Evolutionary conservation across 2,797 vertebrate genomes (phyloP).

Genomic region (Glossophaga mutica): DNA sequence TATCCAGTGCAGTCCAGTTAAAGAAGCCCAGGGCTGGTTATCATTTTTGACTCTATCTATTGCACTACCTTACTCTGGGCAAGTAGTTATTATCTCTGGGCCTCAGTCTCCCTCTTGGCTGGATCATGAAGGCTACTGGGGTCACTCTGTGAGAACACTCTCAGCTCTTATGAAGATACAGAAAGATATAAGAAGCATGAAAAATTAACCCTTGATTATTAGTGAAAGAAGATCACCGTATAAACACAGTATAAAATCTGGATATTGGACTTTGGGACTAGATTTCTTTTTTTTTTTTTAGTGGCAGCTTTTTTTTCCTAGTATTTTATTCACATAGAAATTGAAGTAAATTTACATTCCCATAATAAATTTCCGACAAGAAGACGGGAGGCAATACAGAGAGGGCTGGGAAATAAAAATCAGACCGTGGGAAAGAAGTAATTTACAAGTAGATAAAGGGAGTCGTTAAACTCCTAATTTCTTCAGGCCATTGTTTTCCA

Average conservation of each 20-base stretch:
- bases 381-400: background rate
- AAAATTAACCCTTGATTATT: background rate
- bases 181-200: background rate
- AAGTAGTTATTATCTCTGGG: background rate
- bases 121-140: background rate
- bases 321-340: background rate
- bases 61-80: background rate
- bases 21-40: background rate
- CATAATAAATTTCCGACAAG: background rate
- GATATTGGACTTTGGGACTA: background rate
- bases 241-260: background rate
- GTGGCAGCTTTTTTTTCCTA: background rate
- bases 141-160: background rate
- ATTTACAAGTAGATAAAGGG: background rate
- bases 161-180: background rate
- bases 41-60: background rate
- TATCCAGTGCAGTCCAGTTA: background rate
- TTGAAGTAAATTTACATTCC: background rate
- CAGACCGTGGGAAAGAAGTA: background rate
- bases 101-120: background rate
- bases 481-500: background rate
- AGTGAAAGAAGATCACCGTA: background rate
- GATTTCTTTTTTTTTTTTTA: background rate
- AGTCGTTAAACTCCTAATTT: background rate
- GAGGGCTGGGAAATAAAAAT: background rate